Conservation (phyloP, 2,113 vertebrate species). For the Salvelinus alpinus region DNA sequence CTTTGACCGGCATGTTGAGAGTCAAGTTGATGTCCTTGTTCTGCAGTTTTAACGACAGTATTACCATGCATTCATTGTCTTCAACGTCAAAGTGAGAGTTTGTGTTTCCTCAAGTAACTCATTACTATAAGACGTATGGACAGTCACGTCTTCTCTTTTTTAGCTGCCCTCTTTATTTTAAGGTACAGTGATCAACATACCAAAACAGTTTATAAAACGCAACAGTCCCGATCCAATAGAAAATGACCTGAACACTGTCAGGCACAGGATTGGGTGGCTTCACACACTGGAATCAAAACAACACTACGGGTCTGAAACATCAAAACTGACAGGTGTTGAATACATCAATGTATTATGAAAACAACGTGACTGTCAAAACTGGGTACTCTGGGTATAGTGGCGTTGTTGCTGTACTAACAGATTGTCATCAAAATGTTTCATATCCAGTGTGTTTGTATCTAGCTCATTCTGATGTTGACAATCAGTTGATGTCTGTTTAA, state of each 20-base stretch:
- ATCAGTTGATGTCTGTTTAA: too few species aligned
- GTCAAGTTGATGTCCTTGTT: not conserved
- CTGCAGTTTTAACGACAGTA: not conserved
- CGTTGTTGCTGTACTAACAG: not conserved
- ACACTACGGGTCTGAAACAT: not conserved
- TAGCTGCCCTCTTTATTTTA: conserved; percentile 11
- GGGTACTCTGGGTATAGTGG: not conserved
- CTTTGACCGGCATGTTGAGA: not conserved
- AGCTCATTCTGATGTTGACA: too few species aligned
- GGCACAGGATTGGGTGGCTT: not conserved
- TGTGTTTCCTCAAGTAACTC: too few species aligned
- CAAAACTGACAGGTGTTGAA: too few species aligned
- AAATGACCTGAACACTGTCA: not conserved
- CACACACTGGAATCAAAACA: not conserved
- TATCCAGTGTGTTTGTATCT: not conserved
- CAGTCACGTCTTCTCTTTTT: not conserved
- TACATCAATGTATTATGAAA: not conserved
- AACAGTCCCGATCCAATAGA: not conserved
- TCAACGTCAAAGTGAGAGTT: too few species aligned
- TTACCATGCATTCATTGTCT: too few species aligned
- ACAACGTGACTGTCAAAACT: not conserved
- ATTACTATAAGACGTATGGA: too few species aligned
- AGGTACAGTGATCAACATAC: conserved; percentile 3
- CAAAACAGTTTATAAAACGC: not conserved
- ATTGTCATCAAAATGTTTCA: not conserved